phyloP scores from a whole-genome alignment of 2,888 invertebrate species.

The Mythimna vitellina region DNA sequence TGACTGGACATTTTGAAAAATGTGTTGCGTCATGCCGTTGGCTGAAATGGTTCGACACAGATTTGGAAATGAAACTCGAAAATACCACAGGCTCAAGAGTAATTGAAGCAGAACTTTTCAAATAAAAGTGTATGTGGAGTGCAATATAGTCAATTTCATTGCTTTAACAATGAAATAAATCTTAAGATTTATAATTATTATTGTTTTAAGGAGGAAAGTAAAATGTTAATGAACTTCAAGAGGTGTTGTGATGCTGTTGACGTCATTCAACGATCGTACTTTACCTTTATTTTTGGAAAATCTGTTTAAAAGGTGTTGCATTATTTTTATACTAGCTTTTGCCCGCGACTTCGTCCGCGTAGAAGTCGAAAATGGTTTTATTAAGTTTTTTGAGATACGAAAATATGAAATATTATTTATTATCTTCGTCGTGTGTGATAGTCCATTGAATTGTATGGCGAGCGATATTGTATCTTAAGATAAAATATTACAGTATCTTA shows the following conservation, averaged over 20 bases:
- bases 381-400: too few species aligned
- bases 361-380: too few species aligned
- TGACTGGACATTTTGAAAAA: slow-evolving; percentile 69
- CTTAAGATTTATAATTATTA: too few species aligned
- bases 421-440: too few species aligned
- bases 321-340: background rate
- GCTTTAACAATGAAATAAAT: too few species aligned
- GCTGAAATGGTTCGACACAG: slow-evolving; percentile 66
- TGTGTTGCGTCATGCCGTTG: slow-evolving; percentile 66
- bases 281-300: background rate
- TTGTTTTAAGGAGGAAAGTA: background rate
- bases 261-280: background rate
- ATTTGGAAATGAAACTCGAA: slow-evolving; percentile 65
- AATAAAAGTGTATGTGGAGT: background rate
- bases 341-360: too few species aligned
- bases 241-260: background rate
- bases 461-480: too few species aligned
- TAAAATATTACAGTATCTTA: too few species aligned
- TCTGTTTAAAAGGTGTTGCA: background rate
- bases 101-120: background rate
- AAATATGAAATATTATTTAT: too few species aligned
- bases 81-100: slow-evolving; percentile 16
- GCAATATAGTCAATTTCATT: background rate
- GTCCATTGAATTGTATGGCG: too few species aligned
- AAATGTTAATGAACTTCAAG: slow-evolving; percentile 9